A percentile compares a stretch with the other conserved stretches of the same genome.
Conservation (phyloP, 2,888 invertebrate genomes). For the Serripes groenlandicus region DNA sequence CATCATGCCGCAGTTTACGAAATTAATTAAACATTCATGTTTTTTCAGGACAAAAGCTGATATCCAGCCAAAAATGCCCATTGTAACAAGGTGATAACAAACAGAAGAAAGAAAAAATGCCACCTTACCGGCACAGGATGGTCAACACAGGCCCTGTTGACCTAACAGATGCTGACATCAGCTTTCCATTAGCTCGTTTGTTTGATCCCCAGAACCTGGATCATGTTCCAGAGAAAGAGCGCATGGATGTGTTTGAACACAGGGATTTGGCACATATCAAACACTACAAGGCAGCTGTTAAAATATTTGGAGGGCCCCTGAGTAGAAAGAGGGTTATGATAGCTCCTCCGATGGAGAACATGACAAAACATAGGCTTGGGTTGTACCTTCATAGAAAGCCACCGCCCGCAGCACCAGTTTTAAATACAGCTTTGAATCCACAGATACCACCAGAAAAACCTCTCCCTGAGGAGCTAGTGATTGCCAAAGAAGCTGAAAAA, state of each 20-base stretch:
- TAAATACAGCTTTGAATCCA: conserved; percentile 72
- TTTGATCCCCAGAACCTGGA: conserved; percentile 84
- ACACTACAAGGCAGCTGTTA: conserved; percentile 83
- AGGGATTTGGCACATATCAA: conserved; percentile 81
- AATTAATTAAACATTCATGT: too few relatives aligned
- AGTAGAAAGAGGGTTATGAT: conserved; percentile 80
- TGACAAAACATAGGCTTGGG: conserved; percentile 77
- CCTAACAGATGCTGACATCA: conserved; percentile 75
- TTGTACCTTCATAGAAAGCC: conserved; percentile 67
- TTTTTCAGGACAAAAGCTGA: not conserved
- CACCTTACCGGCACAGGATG: conserved; percentile 54
- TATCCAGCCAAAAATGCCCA: not conserved
- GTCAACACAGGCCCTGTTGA: conserved; percentile 55
- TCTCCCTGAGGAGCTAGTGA: conserved; percentile 65
- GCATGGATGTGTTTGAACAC: conserved; percentile 79
- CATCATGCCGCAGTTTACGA: too few relatives aligned
- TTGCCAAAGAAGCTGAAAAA: conserved; percentile 67
- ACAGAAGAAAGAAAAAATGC: conserved; percentile 52
- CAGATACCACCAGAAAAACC: conserved; percentile 63
- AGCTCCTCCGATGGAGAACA: conserved; percentile 83
- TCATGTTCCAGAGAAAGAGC: conserved; percentile 81
- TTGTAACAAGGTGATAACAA: not conserved
- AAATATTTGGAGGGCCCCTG: conserved; percentile 83
- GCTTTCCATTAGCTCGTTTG: conserved; percentile 81
- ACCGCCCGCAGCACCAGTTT: conserved; percentile 64